Evolutionary conservation across 1,140 invertebrate genomes (phyloP), one percentile per base, ranked within the genome.

Genomic region (Zophobas morio): DNA sequence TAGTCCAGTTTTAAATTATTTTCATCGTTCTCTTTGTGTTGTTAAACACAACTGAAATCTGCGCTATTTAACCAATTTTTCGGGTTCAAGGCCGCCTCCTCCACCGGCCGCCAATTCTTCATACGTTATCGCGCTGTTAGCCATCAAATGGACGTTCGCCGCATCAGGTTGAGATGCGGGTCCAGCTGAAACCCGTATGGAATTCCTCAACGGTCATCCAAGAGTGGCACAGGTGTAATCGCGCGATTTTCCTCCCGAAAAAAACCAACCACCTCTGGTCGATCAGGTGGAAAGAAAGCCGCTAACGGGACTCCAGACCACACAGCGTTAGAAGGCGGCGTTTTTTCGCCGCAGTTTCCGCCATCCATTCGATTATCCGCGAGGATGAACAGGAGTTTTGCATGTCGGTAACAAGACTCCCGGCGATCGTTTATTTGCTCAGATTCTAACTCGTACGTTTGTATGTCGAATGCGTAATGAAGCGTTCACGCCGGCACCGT

Each of bases 121-220:
- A 6, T 56, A 32, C 34, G n/a, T 56, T 56, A 56, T 32, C 34
- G 53, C 57, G 6, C 5, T n/a, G 57, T 35, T 36, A 6, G 40
- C 1, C 1, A 40, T 46, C 42, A 46, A 40, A 6, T 35, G 66
- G 20, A 42, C 6, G 37, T n/a, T 70, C 32, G 42, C 0, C 4
- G 32, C 1, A n/a, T n/a, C 40, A 42, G 32, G 60, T 40, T 40
- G 49, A 79, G 78, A 79, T 79, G 78, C 75, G 78, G 78, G 78
- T 79, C 75, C 78, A 79, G 75, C 71, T 79, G 78, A 77, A 77
- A 73, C 75, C 75, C 60, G 60, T 66, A 66, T 66, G 34, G 37
- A 70, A 79, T 79, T 54, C 36, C 36, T 51, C 46, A 72, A 72
- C 51, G 51, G 51, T 72, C 46, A 46, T 70, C 20, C 33, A 47